These are phyloP conservation scores for Sceliomorpha sp. DNA, from an alignment of 2,888 invertebrate genomes.

Conservation along the genomic window DNA sequence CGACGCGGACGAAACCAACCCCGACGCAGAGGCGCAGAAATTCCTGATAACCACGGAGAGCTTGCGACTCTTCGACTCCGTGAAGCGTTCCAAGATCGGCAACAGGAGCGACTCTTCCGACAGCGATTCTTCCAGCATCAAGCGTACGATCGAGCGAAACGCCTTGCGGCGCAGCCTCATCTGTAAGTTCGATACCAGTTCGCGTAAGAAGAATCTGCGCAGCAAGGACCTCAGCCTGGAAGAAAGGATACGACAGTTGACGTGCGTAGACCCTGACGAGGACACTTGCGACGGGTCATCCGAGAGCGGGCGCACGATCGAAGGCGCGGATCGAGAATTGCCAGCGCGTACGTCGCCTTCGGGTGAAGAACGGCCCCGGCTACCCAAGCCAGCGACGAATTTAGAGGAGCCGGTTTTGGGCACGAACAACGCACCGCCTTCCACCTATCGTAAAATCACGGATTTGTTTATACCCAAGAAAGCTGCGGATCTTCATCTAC, in stretches of 20 bases:
- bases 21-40: constrained; percentile 77
- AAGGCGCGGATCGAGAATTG: constrained; percentile 68
- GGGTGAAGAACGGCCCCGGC: constrained; percentile 83
- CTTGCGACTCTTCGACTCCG: constrained; percentile 86
- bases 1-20: constrained; percentile 73
- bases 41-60: constrained; percentile 88
- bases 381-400: constrained; percentile 14
- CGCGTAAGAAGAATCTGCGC: constrained; percentile 82
- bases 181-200: constrained; percentile 83
- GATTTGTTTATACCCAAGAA: constrained; percentile 83
- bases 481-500: constrained; percentile 77
- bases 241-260: constrained; percentile 91
- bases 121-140: constrained; percentile 80
- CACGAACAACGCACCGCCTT: constrained; percentile 65
- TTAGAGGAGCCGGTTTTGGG: too few relatives aligned
- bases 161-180: constrained; percentile 90
- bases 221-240: constrained; percentile 89
- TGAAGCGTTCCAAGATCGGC: constrained; percentile 82
- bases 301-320: constrained; percentile 51
- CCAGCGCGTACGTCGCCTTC: constrained; percentile 85
- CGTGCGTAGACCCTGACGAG: constrained; percentile 90
- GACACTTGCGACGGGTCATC: constrained; percentile 69
- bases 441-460: constrained; percentile 85
- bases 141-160: constrained; percentile 91
- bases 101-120: constrained; percentile 72